A percentile compares a stretch with the other conserved stretches of the same genome.
Evolutionary conservation across 2,888 invertebrate species (phyloP).

Genomic region (Pyrrhosoma nymphula): DNA sequence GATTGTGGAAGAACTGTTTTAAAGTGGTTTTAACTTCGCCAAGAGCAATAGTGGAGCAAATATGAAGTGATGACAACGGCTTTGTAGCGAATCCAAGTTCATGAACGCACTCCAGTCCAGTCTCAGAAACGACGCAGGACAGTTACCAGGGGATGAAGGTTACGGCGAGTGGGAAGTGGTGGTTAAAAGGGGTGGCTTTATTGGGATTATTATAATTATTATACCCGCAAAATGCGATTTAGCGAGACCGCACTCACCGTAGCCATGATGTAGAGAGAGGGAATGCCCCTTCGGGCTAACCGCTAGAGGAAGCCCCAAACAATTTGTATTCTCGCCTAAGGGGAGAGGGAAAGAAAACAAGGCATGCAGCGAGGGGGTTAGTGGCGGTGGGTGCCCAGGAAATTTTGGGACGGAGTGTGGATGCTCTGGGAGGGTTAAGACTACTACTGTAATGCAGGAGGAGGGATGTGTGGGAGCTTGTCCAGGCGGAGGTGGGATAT

Average conservation of each 20-base stretch:
- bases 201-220: slow-evolving; percentile 4
- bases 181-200: background rate
- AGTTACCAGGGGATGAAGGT: background rate
- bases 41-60: background rate
- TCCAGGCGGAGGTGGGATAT: no score
- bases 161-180: background rate
- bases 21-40: background rate
- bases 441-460: background rate
- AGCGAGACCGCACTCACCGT: background rate
- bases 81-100: background rate
- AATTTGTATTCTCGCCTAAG: background rate
- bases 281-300: background rate
- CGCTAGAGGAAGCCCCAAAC: background rate
- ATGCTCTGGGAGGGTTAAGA: background rate
- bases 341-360: slow-evolving; percentile 17
- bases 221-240: slow-evolving; percentile 16
- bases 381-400: background rate
- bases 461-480: background rate
- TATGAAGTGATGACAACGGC: background rate
- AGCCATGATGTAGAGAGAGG: background rate
- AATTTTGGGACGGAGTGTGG: background rate
- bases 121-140: background rate
- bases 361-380: background rate
- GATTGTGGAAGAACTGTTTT: no score
- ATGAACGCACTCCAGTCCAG: background rate